A percentile compares a stretch with the other conserved stretches of the same genome.
These are phyloP conservation scores for Euphonia xanthogaster DNA, from an alignment of 2,797 vertebrate genomes.

Conservation along the genomic window DNA sequence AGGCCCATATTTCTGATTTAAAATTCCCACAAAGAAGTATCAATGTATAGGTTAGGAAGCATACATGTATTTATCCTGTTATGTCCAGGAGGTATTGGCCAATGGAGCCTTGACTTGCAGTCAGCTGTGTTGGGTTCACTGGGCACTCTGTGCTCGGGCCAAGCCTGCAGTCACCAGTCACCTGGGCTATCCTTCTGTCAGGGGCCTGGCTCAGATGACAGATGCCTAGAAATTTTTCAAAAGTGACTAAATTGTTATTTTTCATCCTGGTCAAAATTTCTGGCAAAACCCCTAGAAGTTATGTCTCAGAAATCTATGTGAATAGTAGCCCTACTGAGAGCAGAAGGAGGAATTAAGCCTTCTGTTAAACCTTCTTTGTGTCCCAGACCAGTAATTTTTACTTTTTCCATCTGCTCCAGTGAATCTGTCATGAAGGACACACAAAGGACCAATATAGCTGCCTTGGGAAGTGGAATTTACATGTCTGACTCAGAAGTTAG, in stretches of 20 bases:
- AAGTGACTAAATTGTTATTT: not conserved
- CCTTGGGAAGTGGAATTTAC: not conserved
- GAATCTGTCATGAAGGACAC: not conserved
- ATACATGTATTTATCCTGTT: not conserved
- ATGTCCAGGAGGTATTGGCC: not conserved
- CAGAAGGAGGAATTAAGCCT: not conserved
- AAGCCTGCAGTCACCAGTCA: not conserved
- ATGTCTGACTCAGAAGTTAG: not conserved
- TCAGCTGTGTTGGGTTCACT: rapidly evolving
- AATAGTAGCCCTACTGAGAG: not conserved
- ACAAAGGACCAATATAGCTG: not conserved
- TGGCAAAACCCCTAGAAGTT: rapidly evolving
- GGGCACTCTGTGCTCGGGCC: not conserved
- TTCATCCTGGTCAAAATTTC: not conserved
- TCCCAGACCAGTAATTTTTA: not conserved
- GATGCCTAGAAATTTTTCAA: not conserved
- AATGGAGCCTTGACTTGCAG: not conserved
- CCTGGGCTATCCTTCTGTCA: rapidly evolving
- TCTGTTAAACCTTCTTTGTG: not conserved
- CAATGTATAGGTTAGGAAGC: not conserved
- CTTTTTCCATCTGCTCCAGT: not conserved
- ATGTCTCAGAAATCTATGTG: not conserved
- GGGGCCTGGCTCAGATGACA: not conserved
- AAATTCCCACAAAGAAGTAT: not conserved
- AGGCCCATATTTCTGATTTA: not conserved